A percentile compares a stretch with the other conserved stretches of the same genome.
phyloP scores from a whole-genome alignment of 2,888 invertebrate species.

The Anagyrus pseudococci region DNA sequence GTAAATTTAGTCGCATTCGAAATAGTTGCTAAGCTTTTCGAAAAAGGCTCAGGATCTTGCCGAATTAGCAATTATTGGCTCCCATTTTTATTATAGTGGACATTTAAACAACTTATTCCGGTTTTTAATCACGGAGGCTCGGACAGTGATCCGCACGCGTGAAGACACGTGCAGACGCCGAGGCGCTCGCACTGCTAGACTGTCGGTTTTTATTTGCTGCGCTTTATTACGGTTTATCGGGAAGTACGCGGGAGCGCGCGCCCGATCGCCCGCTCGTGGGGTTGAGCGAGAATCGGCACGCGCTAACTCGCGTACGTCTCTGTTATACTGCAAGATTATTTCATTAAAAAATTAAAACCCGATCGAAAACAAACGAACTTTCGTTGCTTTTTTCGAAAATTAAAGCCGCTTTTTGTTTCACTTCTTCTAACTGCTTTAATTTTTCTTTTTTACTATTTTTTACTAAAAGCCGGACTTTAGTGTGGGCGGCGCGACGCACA shows the following conservation, averaged over 20 bases:
- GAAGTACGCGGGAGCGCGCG: slow-evolving; percentile 51
- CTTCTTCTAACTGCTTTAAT: slow-evolving; percentile 5
- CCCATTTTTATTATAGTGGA: slow-evolving; percentile 59
- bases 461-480: slow-evolving; percentile 33
- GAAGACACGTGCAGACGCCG: slow-evolving; percentile 57
- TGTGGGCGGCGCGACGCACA: slow-evolving; percentile 18
- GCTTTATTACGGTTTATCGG: slow-evolving; percentile 58
- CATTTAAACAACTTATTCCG: slow-evolving; percentile 63
- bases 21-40: neutral
- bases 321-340: slow-evolving; percentile 60
- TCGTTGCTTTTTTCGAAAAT: slow-evolving; percentile 49
- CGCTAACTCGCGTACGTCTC: slow-evolving; percentile 44
- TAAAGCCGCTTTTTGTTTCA: slow-evolving; percentile 49
- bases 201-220: slow-evolving; percentile 62
- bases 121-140: slow-evolving; percentile 63
- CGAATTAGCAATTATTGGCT: slow-evolving; percentile 59
- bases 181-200: slow-evolving; percentile 63
- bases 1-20: neutral
- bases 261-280: neutral
- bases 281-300: slow-evolving; percentile 1
- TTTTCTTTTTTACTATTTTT: slow-evolving; percentile 17
- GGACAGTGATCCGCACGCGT: slow-evolving; percentile 55
- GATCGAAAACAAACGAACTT: slow-evolving; percentile 59
- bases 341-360: slow-evolving; percentile 63
- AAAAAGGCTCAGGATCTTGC: slow-evolving; percentile 43